These are phyloP conservation scores for Atherinosoma microstoma DNA, from an alignment of 2,797 vertebrate genomes.

Conservation along the genomic window DNA sequence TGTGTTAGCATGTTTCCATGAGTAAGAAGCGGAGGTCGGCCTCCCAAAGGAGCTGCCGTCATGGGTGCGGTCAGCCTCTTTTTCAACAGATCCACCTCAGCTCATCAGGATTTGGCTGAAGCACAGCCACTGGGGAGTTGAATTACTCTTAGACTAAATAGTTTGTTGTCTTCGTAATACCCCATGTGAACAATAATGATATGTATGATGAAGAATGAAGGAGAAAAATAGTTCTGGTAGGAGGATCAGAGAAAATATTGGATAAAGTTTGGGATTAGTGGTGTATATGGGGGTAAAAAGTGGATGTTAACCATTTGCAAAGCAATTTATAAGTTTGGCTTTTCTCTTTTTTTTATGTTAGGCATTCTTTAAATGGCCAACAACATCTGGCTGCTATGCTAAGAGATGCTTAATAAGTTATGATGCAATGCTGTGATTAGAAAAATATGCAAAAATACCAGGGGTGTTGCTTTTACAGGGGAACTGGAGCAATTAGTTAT, in stretches of 20 bases:
- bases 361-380: background rate
- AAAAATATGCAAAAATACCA: no score
- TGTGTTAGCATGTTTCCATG: conserved; percentile 71
- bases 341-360: background rate
- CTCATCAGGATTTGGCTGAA: conserved; percentile 70
- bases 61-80: conserved; percentile 57
- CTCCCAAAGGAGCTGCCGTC: conserved; percentile 60
- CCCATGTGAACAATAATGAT: conserved; percentile 58
- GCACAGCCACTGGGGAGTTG: conserved; percentile 41
- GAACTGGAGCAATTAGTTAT: background rate
- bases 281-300: conserved; percentile 22
- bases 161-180: conserved; percentile 54
- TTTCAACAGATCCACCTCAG: conserved; percentile 47
- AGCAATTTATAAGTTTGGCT: background rate
- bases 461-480: background rate
- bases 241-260: conserved; percentile 50
- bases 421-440: no score
- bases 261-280: conserved; percentile 33
- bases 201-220: conserved; percentile 23
- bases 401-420: no score
- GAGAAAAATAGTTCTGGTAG: conserved; percentile 20
- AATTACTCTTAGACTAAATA: conserved; percentile 51
- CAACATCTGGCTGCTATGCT: background rate
- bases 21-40: conserved; percentile 59
- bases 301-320: conserved; percentile 5